Base-by-base conservation (phyloP, 2,113 vertebrate genomes). In the Lophotis ruficrista region DNA sequence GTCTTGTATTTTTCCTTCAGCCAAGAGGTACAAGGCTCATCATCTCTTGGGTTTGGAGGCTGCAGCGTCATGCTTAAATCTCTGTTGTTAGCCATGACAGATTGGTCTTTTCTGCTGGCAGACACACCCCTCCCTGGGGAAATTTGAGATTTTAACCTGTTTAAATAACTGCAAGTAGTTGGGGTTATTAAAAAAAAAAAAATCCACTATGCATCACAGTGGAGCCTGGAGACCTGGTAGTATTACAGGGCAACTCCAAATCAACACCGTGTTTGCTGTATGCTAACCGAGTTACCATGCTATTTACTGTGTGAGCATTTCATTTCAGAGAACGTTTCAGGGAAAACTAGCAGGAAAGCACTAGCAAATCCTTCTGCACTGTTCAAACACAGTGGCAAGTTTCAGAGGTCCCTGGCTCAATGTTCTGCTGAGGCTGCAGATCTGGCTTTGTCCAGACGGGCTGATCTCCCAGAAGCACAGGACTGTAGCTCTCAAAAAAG, bases 391-490 rank as follows among this genome's bases (percentile, higher is more conserved):
- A 79, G 86, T 14, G 61, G 68, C 93, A 92, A 93, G 69, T 90
- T 94, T 94, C 80, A 94, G 86, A 96, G 72, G 89, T 75, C 86
- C 47, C 92, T 82, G 90, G 95, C 94, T 92, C 65, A 57, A 15
- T 16, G 47, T 76, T 87, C 86, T 94, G 94, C 92, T 96, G 95
- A 95, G 73, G 41, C 53, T 96, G 95, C 95, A 94, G 86, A 90
- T 83, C 66, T 90, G 82, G 60, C 87, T 93, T 90, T 93, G 92
- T 88, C 92, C 93, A 80, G 70, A 82, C 0, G 1, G 95, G 90
- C 88, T 71, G 69, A 84, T 93, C 83, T 94, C 95, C 76, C 96
- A 93, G 69, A 88, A 87, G 76, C 71, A 56, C 83, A 68, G 38
- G 89, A 89, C 64, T 53, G 72, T 2, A 91, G 90, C 72, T 84